phyloP scores from a whole-genome alignment of 2,888 invertebrate species.

The Myopa testacea region DNA sequence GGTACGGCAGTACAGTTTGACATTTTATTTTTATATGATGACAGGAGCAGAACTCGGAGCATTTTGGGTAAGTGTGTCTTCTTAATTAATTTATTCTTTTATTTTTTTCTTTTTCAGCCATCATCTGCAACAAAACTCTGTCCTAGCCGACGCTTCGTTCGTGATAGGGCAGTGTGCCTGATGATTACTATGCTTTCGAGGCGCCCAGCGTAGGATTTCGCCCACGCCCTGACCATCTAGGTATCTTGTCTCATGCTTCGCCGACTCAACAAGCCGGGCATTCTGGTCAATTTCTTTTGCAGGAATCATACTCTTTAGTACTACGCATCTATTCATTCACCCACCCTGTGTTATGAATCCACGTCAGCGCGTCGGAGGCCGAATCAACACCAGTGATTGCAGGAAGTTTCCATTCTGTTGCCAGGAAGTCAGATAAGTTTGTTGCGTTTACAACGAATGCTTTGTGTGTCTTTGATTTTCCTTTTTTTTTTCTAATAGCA shows the following conservation, averaged over 20 bases:
- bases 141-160: not conserved
- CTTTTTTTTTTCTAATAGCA: no score
- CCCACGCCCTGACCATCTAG: not conserved
- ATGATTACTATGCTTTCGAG: not conserved
- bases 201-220: not conserved
- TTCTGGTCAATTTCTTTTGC: not conserved
- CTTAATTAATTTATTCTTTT: no score
- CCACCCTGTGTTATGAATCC: no score
- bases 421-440: not conserved
- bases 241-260: no score
- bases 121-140: not conserved
- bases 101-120: no score
- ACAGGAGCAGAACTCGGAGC: no score
- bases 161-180: not conserved
- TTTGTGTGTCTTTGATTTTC: not conserved
- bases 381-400: not conserved
- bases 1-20: no score
- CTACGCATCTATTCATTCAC: no score
- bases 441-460: not conserved
- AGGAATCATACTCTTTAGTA: not conserved
- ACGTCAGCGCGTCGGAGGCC: no score
- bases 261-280: not conserved
- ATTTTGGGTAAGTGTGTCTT: no score
- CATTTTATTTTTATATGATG: no score
- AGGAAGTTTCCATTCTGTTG: not conserved